Evolutionary conservation across 2,888 invertebrate species (phyloP), one percentile per base, ranked within the genome.

Genomic region (Hecatera dysodea): DNA sequence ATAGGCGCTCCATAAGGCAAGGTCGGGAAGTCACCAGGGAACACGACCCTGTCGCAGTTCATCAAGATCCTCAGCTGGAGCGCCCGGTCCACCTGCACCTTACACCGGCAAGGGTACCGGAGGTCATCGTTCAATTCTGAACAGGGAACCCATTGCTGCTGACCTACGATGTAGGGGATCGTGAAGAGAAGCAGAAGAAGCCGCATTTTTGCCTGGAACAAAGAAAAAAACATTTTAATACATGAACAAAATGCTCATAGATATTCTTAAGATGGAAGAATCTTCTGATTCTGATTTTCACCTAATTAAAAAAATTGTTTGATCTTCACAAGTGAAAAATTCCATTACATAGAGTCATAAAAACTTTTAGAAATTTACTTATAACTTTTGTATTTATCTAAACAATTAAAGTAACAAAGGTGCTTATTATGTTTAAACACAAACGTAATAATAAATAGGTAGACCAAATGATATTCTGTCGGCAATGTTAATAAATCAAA

Each of bases 41-140:
- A 98, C 39, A 98, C 98, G 33, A 98, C 97, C 12, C 97, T 94
- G 94, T 99, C 98, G 91, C 99, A 99, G 92, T 98, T 97, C 96
- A 98, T 97, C 83, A 97, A 95, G 81, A 98, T 97, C 67, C 94
- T 89, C 9, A 96, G 86, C 82, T 95, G 95, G 17, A 95, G 86
- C 0, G 94, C 91, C 27, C 94, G 86, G 88, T 97, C 97, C 74
- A 97, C 97, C 70, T 93, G 92, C 57, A 96, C 95, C 29, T 93
- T 90, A 66, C 96, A 96, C 50, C 96, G 95, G 94, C 98, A 98
- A 0, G 98, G 98, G 87, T 98, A 96, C 60, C 97, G 97, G 46
- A 98, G 96, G 80, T 98, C 97, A 78, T 97, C 97, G 88, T 98
- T 97, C 67, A 98, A 93, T 91, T 98, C 98, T 27, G 97, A 96